phyloP scores from a whole-genome alignment of 2,797 vertebrate genomes.

The Gymnocypris eckloni region DNA sequence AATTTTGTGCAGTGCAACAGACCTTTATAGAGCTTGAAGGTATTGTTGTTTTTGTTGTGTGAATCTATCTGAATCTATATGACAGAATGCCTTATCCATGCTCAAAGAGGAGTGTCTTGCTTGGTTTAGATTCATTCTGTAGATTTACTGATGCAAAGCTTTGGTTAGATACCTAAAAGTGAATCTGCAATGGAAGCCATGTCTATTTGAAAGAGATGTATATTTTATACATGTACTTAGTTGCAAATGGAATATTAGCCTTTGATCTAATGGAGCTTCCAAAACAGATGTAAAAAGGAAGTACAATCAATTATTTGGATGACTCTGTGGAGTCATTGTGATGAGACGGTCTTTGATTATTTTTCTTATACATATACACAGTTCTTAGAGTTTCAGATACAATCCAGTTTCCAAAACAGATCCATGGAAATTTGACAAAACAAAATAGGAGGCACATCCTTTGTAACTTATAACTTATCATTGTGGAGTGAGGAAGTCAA shows the following conservation, averaged over 20 bases:
- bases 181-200: neutral
- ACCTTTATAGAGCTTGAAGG: neutral
- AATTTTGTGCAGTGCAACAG: neutral
- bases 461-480: conserved; percentile 4
- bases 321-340: neutral
- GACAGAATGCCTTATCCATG: neutral
- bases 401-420: conserved; percentile 3
- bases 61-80: neutral
- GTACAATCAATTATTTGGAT: neutral
- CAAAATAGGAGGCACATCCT: neutral
- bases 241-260: conserved; percentile 1
- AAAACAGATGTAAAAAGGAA: neutral
- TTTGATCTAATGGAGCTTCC: neutral
- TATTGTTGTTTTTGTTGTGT: neutral
- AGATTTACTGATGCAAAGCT: neutral
- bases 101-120: neutral
- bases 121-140: neutral
- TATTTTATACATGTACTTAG: conserved; percentile 9
- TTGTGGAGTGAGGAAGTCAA: neutral
- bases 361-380: neutral
- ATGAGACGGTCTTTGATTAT: neutral
- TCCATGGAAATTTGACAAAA: neutral
- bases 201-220: neutral
- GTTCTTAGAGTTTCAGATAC: neutral
- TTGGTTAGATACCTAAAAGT: conserved; percentile 9